These are phyloP conservation scores for Teleogryllus occipitalis DNA, from an alignment of 1,140 invertebrate genomes.

Conservation along the genomic window DNA sequence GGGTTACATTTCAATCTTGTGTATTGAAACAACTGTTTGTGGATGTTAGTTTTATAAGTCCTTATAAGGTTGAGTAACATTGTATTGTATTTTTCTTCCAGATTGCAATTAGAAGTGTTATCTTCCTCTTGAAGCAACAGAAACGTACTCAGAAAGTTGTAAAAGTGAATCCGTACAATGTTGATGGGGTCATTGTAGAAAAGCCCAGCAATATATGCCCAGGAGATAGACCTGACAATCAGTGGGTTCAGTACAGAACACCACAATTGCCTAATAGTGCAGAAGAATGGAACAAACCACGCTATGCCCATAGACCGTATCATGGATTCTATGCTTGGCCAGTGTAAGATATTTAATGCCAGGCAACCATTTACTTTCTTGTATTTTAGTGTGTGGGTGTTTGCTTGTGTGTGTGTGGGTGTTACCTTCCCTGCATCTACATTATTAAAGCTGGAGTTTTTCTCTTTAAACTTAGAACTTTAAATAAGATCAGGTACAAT, in stretches of 20 bases:
- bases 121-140: conserved; percentile 64
- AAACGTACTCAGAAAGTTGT: conserved; percentile 61
- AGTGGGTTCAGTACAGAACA: conserved; percentile 64
- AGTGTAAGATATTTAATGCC: conserved; percentile 37
- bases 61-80: not conserved
- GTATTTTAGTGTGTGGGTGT: not conserved
- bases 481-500: no score
- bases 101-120: conserved; percentile 52
- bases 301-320: conserved; percentile 58
- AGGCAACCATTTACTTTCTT: not conserved
- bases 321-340: conserved; percentile 80
- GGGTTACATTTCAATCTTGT: no score
- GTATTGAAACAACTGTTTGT: no score
- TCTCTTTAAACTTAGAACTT: no score
- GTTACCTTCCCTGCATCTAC: no score
- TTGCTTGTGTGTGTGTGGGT: no score
- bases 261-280: conserved; percentile 46
- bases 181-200: conserved; percentile 35
- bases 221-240: conserved; percentile 56
- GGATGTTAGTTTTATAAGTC: not conserved
- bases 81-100: conserved; percentile 26
- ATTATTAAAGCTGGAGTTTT: no score
- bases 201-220: conserved; percentile 25
- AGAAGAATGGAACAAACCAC: conserved; percentile 64
- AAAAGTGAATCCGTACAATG: conserved; percentile 40